Conservation (phyloP, 2,797 vertebrate species). For the Tapirus indicus region DNA sequence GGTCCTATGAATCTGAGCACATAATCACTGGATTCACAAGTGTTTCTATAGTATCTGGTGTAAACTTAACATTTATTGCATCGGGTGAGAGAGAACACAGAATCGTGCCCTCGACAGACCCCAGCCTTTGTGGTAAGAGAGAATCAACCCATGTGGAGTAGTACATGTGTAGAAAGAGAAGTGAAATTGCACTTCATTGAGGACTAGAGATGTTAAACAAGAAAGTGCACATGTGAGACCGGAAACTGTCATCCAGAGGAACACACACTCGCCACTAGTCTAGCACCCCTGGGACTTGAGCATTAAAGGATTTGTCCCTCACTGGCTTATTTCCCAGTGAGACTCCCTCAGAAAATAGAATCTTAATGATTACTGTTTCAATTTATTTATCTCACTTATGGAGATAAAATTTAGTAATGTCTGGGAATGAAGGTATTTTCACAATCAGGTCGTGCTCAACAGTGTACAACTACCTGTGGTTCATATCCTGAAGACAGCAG, state of each 20-base stretch:
- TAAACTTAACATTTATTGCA: background rate
- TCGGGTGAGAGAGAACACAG: background rate
- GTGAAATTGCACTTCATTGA: background rate
- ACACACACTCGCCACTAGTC: background rate
- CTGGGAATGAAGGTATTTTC: background rate
- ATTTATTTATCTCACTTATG: background rate
- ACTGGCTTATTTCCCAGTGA: background rate
- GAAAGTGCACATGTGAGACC: background rate
- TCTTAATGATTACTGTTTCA: background rate
- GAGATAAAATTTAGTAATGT: background rate
- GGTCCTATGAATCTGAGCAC: background rate
- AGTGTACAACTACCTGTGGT: background rate
- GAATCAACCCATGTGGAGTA: background rate
- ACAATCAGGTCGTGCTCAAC: background rate
- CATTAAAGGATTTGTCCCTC: background rate
- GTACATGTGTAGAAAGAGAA: background rate
- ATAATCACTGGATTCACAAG: background rate
- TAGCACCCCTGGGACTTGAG: background rate
- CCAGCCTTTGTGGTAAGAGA: background rate
- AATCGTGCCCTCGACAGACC: background rate
- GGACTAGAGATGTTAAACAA: background rate
- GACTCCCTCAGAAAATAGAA: background rate
- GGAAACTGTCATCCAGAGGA: background rate
- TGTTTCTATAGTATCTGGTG: background rate
- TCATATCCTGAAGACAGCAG: background rate